Conservation (phyloP, 1,140 invertebrate species). For the Atta colombica region DNA sequence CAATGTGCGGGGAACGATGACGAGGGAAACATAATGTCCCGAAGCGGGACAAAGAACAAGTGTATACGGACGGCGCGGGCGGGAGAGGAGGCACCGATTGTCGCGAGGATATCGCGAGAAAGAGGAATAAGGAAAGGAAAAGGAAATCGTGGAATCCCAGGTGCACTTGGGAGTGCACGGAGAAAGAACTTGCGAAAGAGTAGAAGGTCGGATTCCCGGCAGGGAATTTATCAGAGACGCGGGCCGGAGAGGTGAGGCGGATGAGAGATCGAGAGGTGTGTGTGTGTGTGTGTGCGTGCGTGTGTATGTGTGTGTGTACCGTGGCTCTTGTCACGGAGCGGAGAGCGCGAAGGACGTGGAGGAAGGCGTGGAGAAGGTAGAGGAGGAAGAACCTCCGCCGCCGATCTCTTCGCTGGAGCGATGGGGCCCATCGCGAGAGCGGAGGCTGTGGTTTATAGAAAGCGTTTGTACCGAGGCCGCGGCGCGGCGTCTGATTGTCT, state of each 20-base stretch:
- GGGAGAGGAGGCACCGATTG: background rate
- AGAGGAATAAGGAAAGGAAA: background rate
- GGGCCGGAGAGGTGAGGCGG: background rate
- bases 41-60: slow-evolving; percentile 30
- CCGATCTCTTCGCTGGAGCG: slow-evolving; percentile 53
- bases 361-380: slow-evolving; percentile 38
- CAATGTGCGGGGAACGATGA: background rate
- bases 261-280: background rate
- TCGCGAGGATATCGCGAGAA: slow-evolving; percentile 15
- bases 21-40: slow-evolving; percentile 28
- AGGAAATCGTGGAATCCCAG: slow-evolving; percentile 37
- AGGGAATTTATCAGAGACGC: background rate
- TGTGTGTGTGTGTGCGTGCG: background rate
- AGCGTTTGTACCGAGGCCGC: slow-evolving; percentile 69
- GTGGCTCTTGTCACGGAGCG: background rate
- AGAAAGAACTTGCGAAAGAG: background rate
- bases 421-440: slow-evolving; percentile 19
- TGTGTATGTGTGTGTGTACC: background rate
- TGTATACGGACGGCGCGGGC: background rate
- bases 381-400: slow-evolving; percentile 27
- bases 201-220: slow-evolving; percentile 44
- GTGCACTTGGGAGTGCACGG: slow-evolving; percentile 38
- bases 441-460: slow-evolving; percentile 78
- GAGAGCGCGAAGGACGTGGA: background rate
- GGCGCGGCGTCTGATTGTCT: background rate